Evolutionary conservation across 2,113 vertebrate species (phyloP), one percentile per base, ranked within the genome.

Genomic region (Myodes glareolus): DNA sequence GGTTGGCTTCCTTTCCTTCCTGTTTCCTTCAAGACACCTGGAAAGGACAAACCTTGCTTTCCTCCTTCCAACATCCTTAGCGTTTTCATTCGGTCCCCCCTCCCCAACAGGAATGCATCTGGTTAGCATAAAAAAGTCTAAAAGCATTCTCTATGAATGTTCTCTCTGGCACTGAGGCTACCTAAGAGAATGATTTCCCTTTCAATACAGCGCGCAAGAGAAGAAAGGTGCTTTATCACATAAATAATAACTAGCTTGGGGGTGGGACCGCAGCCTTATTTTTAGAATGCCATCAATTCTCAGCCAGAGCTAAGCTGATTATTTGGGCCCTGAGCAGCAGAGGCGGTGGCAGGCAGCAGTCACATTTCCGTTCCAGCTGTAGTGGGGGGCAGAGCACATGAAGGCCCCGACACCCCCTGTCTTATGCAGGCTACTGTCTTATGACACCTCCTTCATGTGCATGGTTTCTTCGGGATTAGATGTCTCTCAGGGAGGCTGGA

Each of bases 221-320:
- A 94, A 78, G 92, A 90, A 92, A 90, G 90, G 81, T 95, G 90
- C 91, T 47, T 91, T 94, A 81, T 94, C 91, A 95, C 3, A 82
- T 88, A 92, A 95, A 96, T 85, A 96, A 97, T 95, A 3, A 97
- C 92, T 82, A 94, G 90, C 88, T 91, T 96, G 39, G 29, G n/a
- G 88, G n/a, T 45, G 77, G 52, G n/a, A 45, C 5, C 45, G n/a
- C 75, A 31, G 80, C 10, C 70, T 81, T 95, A 97, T 96, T 97
- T 97, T 97, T 97, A 97, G 97, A 93, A 91, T 7, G n/a, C 55
- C 0, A 3, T 78, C 87, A 78, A 13, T 92, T 91, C 73, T 92
- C 16, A 95, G 33, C 31, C 19, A 3, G 96, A 82, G 50, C 76
- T 0, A 1, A 58, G 72, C 65, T 50, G 88, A 39, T 8, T 42